Base-by-base conservation (phyloP, 2,797 vertebrate genomes). In the Phoxinus dragarum region DNA sequence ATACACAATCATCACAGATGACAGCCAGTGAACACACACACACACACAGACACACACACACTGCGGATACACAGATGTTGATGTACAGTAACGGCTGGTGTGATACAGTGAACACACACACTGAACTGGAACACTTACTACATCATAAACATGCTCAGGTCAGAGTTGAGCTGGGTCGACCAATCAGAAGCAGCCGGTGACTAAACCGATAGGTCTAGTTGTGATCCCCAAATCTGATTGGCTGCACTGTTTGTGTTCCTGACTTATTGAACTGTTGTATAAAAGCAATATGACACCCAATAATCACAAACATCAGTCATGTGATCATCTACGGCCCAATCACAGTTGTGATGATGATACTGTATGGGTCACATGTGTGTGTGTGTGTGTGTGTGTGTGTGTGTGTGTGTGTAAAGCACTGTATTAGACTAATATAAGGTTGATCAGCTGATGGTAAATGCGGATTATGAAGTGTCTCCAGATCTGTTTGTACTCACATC, bases 401-500 rank as follows among this genome's bases (percentile, higher is more conserved):
- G 47, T 21, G 52, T 21, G 52, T 54, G 52, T 21, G 52, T 54
- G 52, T 21, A 14, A 7, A 21, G 19, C 0, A 9, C 4, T 2
- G 59, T 61, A 12, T 11, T 11, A 61, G 23, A 27, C 9, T 61
- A 61, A 5, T 61, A 23, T n/a, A 61, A 27, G 68, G 10, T 21
- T 7, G 36, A 66, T 11, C 61, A 14, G 27, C 27, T 34, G 64
- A 64, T 49, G 49, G 17, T n/a, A 2, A 56, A 3, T 12, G 56
- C 9, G n/a, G 56, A n/a, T 59, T n/a, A 11, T 59, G 56, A 59
- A n/a, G 56, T 21, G 2, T 27, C 2, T 12, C 10, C 59, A n/a
- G 59, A n/a, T n/a, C 5, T 38, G 76, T 68, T 2, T 64, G 40
- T 91, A 98, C 98, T 99, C 93, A 99, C 98, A 99, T 99, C 93